A percentile compares a stretch with the other conserved stretches of the same genome.
Conservation (phyloP, 2,113 vertebrate species). For the Odocoileus hemionus region DNA sequence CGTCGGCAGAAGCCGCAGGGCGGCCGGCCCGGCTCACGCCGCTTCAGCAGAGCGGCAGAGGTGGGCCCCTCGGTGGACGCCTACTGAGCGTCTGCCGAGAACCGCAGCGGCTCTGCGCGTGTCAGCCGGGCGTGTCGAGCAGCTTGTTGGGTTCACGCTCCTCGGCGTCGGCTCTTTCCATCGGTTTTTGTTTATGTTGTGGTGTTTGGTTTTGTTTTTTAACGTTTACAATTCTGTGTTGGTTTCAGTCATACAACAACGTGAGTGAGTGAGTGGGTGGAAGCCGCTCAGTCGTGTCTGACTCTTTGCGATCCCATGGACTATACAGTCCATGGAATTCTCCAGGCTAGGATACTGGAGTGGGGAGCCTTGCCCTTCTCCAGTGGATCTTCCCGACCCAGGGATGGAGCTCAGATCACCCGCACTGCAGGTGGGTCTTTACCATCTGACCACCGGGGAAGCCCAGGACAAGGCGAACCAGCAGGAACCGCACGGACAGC, state of each 20-base stretch:
- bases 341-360: not conserved
- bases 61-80: not conserved
- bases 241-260: not conserved
- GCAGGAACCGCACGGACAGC: not conserved
- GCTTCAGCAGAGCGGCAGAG: not conserved
- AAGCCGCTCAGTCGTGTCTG: not conserved
- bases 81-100: not conserved
- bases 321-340: not conserved
- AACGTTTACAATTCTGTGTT: not conserved
- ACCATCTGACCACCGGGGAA: not conserved
- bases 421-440: accelerated
- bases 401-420: accelerated
- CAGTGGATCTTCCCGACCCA: not conserved
- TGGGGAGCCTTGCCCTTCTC: not conserved
- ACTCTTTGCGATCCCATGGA: accelerated
- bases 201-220: not conserved
- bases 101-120: not conserved
- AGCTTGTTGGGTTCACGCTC: accelerated
- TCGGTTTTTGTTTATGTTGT: accelerated
- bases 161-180: not conserved
- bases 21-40: not conserved
- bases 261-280: not conserved
- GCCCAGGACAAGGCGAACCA: not conserved
- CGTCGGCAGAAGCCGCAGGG: not conserved
- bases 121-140: not conserved